Evolutionary conservation across 2,888 invertebrate species (phyloP).

Genomic region (Branchellion lobata): DNA sequence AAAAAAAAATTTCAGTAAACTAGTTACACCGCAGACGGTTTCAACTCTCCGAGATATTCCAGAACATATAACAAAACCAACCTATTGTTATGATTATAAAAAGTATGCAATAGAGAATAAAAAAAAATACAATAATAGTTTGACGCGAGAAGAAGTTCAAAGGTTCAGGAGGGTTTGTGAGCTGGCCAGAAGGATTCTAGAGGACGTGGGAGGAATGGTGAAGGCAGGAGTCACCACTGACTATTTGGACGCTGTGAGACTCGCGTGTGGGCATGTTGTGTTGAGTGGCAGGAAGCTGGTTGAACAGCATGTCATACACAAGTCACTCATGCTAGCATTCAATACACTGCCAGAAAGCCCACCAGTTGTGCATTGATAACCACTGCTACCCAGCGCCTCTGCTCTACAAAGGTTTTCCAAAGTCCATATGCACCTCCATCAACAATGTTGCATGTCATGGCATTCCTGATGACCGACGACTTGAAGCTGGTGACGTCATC

Average conservation of each 20-base stretch:
- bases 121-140: neutral
- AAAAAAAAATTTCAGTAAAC: neutral
- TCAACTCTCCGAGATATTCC: neutral
- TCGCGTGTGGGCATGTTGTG: constrained; percentile 58
- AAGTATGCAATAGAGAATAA: neutral
- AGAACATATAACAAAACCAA: neutral
- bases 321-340: neutral
- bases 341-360: constrained; percentile 64
- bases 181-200: constrained; percentile 57
- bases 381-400: constrained; percentile 98
- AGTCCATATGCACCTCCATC: constrained; percentile 86
- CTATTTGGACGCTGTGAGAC: constrained; percentile 79
- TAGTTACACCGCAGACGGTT: neutral
- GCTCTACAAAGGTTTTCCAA: constrained; percentile 96
- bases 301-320: too few species aligned
- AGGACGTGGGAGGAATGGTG: constrained; percentile 80
- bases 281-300: too few species aligned
- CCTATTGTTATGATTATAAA: neutral
- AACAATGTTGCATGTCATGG: constrained; percentile 75
- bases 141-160: constrained; percentile 9
- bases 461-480: constrained; percentile 86
- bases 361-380: constrained; percentile 67
- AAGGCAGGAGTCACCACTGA: constrained; percentile 89
- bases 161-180: constrained; percentile 4
- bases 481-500: constrained; percentile 89